Conservation (phyloP, 1,140 invertebrate species). For the Philopotamus ludificatus region DNA sequence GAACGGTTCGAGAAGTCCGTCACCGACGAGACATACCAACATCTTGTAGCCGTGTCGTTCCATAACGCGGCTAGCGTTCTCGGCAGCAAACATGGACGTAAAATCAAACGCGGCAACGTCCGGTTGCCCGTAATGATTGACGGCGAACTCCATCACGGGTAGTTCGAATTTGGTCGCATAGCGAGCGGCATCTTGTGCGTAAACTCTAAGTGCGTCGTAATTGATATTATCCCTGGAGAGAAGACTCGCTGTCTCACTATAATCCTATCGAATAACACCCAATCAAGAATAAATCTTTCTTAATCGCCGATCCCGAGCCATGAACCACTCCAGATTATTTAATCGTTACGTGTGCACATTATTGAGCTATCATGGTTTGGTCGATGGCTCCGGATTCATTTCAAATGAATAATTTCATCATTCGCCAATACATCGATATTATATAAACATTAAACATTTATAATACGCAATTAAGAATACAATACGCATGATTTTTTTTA, state of each 20-base stretch:
- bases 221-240: constrained; percentile 89
- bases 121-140: constrained; percentile 96
- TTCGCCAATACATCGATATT: too few species aligned
- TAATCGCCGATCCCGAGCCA: not conserved
- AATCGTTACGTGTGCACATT: not conserved
- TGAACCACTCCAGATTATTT: not conserved
- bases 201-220: constrained; percentile 82
- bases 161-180: constrained; percentile 93
- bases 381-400: not conserved
- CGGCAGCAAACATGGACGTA: constrained; percentile 97
- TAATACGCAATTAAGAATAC: too few species aligned
- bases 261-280: constrained; percentile 65
- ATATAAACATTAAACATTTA: too few species aligned
- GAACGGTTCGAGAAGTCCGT: constrained; percentile 95
- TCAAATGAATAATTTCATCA: not conserved
- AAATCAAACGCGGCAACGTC: constrained; percentile 99
- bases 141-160: constrained; percentile 89
- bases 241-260: constrained; percentile 83
- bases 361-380: too few species aligned
- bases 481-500: too few species aligned
- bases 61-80: constrained; percentile 67
- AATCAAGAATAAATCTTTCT: not conserved
- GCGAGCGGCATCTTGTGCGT: constrained; percentile 92
- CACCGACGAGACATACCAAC: constrained; percentile 89
- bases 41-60: constrained; percentile 77